A percentile compares a stretch with the other conserved stretches of the same genome.
These are phyloP conservation scores for Solenodon paradoxus DNA, from an alignment of 2,113 vertebrate genomes.

Conservation along the genomic window DNA sequence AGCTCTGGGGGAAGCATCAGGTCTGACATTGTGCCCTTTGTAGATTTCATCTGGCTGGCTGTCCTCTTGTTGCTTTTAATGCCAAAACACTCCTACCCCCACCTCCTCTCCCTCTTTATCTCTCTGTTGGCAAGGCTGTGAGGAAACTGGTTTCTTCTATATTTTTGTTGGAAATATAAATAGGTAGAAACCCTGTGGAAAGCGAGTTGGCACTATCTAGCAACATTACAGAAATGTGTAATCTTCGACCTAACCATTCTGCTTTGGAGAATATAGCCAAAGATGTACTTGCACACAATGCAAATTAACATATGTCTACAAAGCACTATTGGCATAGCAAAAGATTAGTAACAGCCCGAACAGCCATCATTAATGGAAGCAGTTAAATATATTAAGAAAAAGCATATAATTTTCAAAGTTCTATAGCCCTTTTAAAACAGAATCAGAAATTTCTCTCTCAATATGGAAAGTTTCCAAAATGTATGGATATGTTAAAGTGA, in stretches of 20 bases:
- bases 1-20: neutral
- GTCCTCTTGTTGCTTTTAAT: neutral
- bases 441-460: constrained; percentile 21
- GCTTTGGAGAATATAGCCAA: constrained; percentile 4
- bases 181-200: neutral
- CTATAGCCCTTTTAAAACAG: constrained; percentile 44
- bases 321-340: neutral
- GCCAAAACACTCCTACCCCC: neutral
- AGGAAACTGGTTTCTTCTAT: neutral
- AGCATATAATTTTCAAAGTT: neutral
- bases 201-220: neutral
- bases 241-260: neutral
- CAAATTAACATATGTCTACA: neutral
- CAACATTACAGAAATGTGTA: neutral
- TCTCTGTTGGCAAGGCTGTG: neutral
- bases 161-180: neutral
- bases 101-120: neutral
- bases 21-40: neutral
- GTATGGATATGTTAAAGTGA: neutral
- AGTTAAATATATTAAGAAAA: neutral
- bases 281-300: neutral
- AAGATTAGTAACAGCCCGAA: neutral
- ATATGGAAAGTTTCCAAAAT: neutral
- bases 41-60: neutral
- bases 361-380: neutral